phyloP scores from a whole-genome alignment of 2,888 invertebrate genomes.

The Epistrophe grossulariae region DNA sequence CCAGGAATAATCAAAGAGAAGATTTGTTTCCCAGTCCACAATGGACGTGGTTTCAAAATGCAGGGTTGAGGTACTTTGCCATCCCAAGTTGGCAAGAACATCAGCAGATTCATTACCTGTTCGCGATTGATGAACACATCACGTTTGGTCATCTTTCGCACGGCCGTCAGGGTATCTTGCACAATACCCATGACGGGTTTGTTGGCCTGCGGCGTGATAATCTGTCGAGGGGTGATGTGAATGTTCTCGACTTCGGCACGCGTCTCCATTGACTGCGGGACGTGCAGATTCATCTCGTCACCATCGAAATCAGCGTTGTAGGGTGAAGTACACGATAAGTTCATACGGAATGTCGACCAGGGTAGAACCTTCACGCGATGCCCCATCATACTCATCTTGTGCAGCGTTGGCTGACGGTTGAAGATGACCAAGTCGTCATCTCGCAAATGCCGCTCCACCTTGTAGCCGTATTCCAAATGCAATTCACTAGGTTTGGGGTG shows the following conservation, averaged over 20 bases:
- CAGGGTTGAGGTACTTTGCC: constrained; percentile 99
- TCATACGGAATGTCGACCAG: constrained; percentile 99
- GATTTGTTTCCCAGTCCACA: constrained; percentile 99
- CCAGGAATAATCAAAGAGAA: constrained; percentile 98
- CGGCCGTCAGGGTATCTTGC: constrained; percentile 98
- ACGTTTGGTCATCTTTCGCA: constrained; percentile 99
- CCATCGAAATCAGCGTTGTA: constrained; percentile 99
- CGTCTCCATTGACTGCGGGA: constrained; percentile 99
- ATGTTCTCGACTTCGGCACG: constrained; percentile 99
- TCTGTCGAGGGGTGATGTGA: constrained; percentile 98
- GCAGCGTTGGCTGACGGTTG: constrained; percentile 99
- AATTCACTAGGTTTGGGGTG: constrained; percentile 99
- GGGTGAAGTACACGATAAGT: constrained; percentile 98
- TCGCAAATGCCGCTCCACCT: constrained; percentile 98
- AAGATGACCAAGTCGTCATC: constrained; percentile 99
- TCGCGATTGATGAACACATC: constrained; percentile 99
- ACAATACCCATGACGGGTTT: constrained; percentile 99
- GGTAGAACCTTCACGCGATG: constrained; percentile 98
- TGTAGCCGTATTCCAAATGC: constrained; percentile 97
- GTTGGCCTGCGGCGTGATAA: constrained; percentile 99
- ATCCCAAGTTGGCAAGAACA: constrained; percentile 99
- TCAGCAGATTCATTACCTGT: constrained; percentile 99
- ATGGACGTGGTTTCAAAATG: constrained; percentile 96
- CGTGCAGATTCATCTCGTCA: constrained; percentile 99
- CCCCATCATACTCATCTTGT: constrained; percentile 99